Percentiles rank a stretch among this genome's conserved stretches.
These are phyloP conservation scores for Sialis fuliginosa DNA, from an alignment of 2,888 invertebrate genomes.

Conservation along the genomic window DNA sequence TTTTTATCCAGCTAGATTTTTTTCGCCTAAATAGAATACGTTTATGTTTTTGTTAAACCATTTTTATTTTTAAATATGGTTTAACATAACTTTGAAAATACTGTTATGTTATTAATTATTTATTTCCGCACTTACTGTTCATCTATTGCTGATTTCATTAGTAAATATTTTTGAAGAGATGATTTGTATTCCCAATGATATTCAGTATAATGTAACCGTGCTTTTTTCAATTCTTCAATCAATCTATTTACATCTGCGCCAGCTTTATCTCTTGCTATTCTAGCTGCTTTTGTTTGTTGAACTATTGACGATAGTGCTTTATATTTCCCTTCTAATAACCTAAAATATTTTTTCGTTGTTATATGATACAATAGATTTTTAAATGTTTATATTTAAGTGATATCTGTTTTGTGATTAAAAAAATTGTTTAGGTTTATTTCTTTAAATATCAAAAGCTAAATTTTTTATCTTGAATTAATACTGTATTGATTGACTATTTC, in stretches of 20 bases:
- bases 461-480: neutral
- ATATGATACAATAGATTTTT: neutral
- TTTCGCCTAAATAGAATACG: no score
- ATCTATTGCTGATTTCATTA: slow-evolving; percentile 20
- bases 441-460: neutral
- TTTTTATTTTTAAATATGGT: no score
- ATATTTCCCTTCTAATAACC: slow-evolving; percentile 22
- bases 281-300: slow-evolving; percentile 20
- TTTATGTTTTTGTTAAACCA: no score
- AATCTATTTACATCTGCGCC: slow-evolving; percentile 19
- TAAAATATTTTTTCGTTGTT: neutral
- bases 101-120: no score
- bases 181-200: slow-evolving; percentile 17
- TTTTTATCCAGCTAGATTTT: no score
- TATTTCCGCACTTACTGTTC: slow-evolving; percentile 17
- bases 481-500: no score
- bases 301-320: slow-evolving; percentile 21
- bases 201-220: slow-evolving; percentile 16
- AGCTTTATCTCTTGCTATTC: slow-evolving; percentile 18
- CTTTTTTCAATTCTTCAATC: slow-evolving; percentile 17
- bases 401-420: neutral
- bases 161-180: slow-evolving; percentile 17
- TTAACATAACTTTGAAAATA: no score
- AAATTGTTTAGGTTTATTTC: neutral
- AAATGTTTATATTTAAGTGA: neutral